Conservation (phyloP, 2,113 vertebrate genomes). For the Phylloscopus trochiloides region DNA sequence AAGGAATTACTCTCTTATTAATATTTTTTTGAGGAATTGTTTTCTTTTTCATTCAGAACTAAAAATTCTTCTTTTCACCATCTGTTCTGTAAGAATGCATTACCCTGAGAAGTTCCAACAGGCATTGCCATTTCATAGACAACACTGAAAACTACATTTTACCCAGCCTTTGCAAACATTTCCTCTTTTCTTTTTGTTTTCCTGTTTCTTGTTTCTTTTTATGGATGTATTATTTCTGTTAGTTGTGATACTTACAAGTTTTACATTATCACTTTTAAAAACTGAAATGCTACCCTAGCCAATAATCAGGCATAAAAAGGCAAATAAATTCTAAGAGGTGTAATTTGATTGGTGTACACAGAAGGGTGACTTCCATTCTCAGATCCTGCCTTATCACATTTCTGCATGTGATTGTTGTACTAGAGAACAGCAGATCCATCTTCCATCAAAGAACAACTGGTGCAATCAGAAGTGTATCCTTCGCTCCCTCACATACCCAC, state of each 20-base stretch:
- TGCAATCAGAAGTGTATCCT: background rate
- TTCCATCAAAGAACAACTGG: background rate
- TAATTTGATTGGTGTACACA: background rate
- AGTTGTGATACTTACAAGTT: background rate
- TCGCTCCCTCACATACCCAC: background rate
- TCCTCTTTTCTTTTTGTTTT: background rate
- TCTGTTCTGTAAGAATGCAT: background rate
- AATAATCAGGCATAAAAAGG: background rate
- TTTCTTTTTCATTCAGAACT: background rate
- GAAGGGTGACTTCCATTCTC: background rate
- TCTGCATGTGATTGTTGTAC: background rate
- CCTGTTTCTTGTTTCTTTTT: background rate
- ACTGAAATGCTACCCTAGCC: background rate
- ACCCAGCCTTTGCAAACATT: background rate
- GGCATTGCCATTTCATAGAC: background rate
- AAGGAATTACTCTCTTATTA: constrained; percentile 11
- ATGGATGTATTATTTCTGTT: background rate
- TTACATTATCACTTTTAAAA: background rate
- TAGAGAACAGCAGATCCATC: background rate
- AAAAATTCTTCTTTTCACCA: background rate
- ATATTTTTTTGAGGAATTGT: constrained; percentile 16
- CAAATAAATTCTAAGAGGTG: background rate
- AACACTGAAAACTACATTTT: background rate
- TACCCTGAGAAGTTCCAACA: background rate
- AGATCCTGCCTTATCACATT: background rate